Conservation (phyloP, 2,113 vertebrate genomes). For the Nothocercus julius region DNA sequence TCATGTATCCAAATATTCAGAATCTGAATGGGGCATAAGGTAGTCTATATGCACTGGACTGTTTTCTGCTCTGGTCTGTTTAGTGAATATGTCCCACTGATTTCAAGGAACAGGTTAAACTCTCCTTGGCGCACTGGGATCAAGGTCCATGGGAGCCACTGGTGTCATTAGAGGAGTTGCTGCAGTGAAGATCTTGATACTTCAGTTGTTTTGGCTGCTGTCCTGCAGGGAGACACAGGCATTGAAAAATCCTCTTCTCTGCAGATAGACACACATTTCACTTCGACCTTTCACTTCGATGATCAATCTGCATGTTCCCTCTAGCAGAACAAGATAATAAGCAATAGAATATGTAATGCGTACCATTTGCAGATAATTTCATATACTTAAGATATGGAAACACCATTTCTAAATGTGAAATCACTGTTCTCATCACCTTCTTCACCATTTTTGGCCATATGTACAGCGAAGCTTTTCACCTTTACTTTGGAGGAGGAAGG, state of each 20-base stretch:
- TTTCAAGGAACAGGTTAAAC: not conserved
- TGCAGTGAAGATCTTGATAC: rapidly evolving
- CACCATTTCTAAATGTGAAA: not conserved
- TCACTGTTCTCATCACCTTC: not conserved
- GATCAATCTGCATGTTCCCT: not conserved
- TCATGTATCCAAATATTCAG: not conserved
- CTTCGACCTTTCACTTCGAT: not conserved
- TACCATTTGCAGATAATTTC: not conserved
- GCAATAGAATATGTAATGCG: not conserved
- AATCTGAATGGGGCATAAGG: not conserved
- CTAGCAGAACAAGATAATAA: not conserved
- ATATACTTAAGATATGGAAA: not conserved
- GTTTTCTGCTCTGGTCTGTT: not conserved
- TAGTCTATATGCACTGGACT: not conserved
- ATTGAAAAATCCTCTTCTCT: not conserved
- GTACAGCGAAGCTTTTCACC: not conserved
- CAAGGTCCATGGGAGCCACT: not conserved
- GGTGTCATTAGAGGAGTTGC: not conserved
- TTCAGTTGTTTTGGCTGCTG: not conserved
- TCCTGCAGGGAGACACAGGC: not conserved
- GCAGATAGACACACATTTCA: not conserved
- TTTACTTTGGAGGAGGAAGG: rapidly evolving
- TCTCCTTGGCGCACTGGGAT: rapidly evolving
- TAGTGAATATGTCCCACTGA: rapidly evolving
- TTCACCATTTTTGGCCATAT: not conserved